Evolutionary conservation across 2,113 vertebrate genomes (phyloP), one percentile per base, ranked within the genome.

Genomic region (Equus quagga): DNA sequence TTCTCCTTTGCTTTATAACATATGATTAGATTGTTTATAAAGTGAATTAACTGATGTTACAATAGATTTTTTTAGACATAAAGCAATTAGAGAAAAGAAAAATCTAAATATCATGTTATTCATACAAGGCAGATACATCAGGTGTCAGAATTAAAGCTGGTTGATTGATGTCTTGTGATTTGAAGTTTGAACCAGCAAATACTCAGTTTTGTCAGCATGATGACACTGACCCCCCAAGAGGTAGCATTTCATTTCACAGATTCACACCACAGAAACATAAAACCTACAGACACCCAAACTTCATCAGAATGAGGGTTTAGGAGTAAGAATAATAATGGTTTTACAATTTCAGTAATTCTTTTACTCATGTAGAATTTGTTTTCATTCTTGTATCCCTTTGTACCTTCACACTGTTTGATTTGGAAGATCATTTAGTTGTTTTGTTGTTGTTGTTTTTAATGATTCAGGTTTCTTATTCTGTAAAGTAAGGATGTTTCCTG

Each of bases 341-440:
- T 72, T 89, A 60, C 36, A 78, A 41, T 82, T 76, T 88, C 15
- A 81, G 3, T 91, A 60, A 36, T 65, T 62, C 33, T 79, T 64
- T 73, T 44, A 56, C 23, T 60, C 26, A 46, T 75, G 93, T 82
- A 81, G 54, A 93, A 54, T 94, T 85, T 70, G 41, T 73, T 86
- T 89, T 94, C 11, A 78, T 78, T 75, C 28, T 67, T 6, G 3
- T 62, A 14, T 62, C 5, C 17, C 41, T 88, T 33, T 97, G 3
- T 94, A 60, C 13, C 41, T 60, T 94, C 51, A 83, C 19, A 51
- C 56, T 65, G 13, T 87, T 89, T 88, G 51, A 91, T 51, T 96
- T 81, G 24, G 17, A 60, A 44, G 79, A 58, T 70, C 46, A 60
- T 72, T 94, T 79, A 41, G 17, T 21, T 54, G 11, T 82, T 78